Conservation (phyloP, 2,797 vertebrate genomes). For the Gadopsis bispinosus region DNA sequence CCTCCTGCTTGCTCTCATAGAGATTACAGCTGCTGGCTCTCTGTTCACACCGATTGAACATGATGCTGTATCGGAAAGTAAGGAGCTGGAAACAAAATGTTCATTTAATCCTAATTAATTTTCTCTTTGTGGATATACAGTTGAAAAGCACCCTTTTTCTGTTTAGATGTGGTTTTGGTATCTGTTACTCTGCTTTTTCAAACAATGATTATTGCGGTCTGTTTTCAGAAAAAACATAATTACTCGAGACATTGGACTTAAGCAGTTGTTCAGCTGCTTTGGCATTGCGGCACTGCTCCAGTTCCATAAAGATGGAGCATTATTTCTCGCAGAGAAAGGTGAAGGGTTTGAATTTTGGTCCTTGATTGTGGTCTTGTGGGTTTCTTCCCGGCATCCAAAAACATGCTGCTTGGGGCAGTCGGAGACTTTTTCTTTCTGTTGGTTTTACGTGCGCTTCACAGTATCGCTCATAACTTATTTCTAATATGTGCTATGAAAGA, state of each 20-base stretch:
- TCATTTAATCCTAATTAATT: neutral
- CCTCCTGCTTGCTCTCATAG: conserved; percentile 1
- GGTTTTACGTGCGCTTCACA: neutral
- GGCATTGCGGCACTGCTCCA: too few species aligned
- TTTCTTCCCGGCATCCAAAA: neutral
- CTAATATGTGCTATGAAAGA: neutral
- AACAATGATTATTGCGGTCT: too few species aligned
- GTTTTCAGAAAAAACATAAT: too few species aligned
- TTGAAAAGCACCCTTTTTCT: neutral
- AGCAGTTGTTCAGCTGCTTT: too few species aligned
- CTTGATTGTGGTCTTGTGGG: neutral
- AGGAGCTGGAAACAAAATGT: neutral
- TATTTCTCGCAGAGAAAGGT: too few species aligned
- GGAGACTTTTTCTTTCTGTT: neutral
- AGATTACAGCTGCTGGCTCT: conserved; percentile 20
- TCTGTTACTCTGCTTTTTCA: too few species aligned
- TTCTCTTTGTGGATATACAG: too few species aligned
- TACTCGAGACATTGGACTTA: too few species aligned
- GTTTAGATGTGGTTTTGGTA: neutral
- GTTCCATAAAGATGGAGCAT: too few species aligned
- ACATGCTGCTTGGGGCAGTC: neutral
- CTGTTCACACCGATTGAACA: conserved; percentile 4
- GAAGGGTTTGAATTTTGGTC: neutral
- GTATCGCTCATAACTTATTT: neutral
- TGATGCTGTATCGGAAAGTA: neutral